phyloP scores from a whole-genome alignment of 2,797 vertebrate species.

The Menidia menidia region DNA sequence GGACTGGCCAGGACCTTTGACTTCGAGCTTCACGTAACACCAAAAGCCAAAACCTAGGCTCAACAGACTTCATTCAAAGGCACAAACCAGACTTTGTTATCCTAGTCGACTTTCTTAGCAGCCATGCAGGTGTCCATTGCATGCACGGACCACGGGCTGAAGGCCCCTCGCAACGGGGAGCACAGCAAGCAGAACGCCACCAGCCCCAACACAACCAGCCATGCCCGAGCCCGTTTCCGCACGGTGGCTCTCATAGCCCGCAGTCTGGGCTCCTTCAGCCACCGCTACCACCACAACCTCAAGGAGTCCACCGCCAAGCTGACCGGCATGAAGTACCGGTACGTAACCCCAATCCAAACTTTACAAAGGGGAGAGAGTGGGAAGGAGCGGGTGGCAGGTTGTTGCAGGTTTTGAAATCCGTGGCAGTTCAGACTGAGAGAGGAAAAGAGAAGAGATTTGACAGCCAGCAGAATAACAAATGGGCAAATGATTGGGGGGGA shows the following conservation, averaged over 20 bases:
- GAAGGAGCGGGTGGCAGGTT: conserved; percentile 4
- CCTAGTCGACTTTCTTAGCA: conserved; percentile 51
- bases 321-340: conserved; percentile 98
- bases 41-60: conserved; percentile 4
- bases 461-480: neutral
- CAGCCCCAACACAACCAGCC: conserved; percentile 87
- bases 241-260: conserved; percentile 97
- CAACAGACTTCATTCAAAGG: conserved; percentile 12
- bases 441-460: neutral
- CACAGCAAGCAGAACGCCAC: conserved; percentile 95
- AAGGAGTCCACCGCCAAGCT: conserved; percentile 98
- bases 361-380: conserved; percentile 15
- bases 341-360: conserved; percentile 62
- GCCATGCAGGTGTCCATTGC: conserved; percentile 99
- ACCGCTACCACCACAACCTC: conserved; percentile 95
- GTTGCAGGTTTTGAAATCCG: conserved; percentile 5
- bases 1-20: conserved; percentile 31
- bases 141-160: conserved; percentile 96
- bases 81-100: conserved; percentile 8
- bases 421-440: conserved; percentile 8
- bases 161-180: conserved; percentile 92
- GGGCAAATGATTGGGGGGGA: neutral
- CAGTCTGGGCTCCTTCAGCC: conserved; percentile 95
- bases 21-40: conserved; percentile 34
- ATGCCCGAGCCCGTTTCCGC: conserved; percentile 93